Conservation (phyloP, 2,113 vertebrate genomes). For the Lethenteron reissneri region DNA sequence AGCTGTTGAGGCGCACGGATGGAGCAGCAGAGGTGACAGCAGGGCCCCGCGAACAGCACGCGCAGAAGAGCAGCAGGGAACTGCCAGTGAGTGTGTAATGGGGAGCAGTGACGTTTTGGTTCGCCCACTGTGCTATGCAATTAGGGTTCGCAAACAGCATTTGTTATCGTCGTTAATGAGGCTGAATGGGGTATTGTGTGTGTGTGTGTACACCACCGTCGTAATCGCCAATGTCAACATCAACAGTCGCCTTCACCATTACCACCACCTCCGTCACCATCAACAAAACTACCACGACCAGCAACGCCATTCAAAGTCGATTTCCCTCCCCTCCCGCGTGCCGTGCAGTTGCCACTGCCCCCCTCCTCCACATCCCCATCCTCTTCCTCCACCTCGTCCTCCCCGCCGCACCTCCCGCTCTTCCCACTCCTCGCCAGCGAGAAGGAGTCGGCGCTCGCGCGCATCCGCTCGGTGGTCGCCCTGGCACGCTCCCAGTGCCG, state of each 20-base stretch:
- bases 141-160: no score
- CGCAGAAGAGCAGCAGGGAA: no score
- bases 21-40: no score
- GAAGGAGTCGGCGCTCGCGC: conserved; percentile 43
- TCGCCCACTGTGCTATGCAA: no score
- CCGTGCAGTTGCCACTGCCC: conserved; percentile 15
- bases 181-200: no score
- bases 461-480: conserved; percentile 59
- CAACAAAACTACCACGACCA: not conserved
- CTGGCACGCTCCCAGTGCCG: conserved; percentile 86
- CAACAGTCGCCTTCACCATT: not conserved
- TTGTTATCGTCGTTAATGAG: no score
- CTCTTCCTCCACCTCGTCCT: conserved; percentile 30
- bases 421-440: conserved; percentile 63
- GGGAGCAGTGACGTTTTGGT: no score
- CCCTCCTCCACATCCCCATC: conserved; percentile 21
- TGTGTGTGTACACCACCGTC: no score
- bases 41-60: no score
- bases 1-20: no score
- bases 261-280: conserved; percentile 1
- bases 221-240: not conserved
- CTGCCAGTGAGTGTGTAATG: no score
- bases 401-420: conserved; percentile 17
- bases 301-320: not conserved
- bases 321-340: conserved; percentile 21